Percentiles rank a stretch among this genome's conserved stretches.
Evolutionary conservation across 2,113 vertebrate species (phyloP).

Genomic region (Scatophagus argus): DNA sequence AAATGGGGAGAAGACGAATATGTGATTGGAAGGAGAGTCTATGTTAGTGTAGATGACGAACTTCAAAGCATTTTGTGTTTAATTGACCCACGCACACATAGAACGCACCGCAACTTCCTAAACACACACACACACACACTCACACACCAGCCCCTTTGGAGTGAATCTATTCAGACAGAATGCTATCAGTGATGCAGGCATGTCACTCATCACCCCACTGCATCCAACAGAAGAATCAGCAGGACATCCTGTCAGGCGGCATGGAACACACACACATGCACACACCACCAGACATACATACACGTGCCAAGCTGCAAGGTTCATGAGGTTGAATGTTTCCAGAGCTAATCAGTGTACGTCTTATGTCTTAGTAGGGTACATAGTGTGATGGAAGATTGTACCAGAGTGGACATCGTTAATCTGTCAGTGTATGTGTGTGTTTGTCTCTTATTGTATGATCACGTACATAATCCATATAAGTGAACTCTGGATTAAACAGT

Average conservation of each 20-base stretch:
- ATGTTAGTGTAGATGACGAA: constrained; percentile 52
- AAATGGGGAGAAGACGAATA: constrained; percentile 64
- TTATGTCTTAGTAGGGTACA: constrained; percentile 56
- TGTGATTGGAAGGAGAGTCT: constrained; percentile 70
- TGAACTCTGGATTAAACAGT: background rate
- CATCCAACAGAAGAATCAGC: constrained; percentile 71
- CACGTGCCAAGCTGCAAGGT: constrained; percentile 55
- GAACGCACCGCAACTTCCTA: background rate
- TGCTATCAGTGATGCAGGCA: constrained; percentile 65
- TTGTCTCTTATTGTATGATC: constrained; percentile 6
- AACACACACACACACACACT: constrained; percentile 33
- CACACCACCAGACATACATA: constrained; percentile 29
- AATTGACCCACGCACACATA: constrained; percentile 41
- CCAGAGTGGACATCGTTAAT: constrained; percentile 57
- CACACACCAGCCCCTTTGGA: constrained; percentile 47
- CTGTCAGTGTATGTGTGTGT: constrained; percentile 21
- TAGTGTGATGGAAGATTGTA: constrained; percentile 45
- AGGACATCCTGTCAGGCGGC: constrained; percentile 58
- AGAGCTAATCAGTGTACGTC: constrained; percentile 59
- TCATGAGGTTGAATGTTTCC: constrained; percentile 64
- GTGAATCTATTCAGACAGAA: constrained; percentile 64
- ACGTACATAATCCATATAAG: constrained; percentile 13
- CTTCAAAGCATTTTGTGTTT: constrained; percentile 47
- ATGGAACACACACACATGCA: constrained; percentile 30
- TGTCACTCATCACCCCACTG: constrained; percentile 72